Base-by-base conservation (phyloP, 2,797 vertebrate species). In the Urocyon cinereoargenteus region DNA sequence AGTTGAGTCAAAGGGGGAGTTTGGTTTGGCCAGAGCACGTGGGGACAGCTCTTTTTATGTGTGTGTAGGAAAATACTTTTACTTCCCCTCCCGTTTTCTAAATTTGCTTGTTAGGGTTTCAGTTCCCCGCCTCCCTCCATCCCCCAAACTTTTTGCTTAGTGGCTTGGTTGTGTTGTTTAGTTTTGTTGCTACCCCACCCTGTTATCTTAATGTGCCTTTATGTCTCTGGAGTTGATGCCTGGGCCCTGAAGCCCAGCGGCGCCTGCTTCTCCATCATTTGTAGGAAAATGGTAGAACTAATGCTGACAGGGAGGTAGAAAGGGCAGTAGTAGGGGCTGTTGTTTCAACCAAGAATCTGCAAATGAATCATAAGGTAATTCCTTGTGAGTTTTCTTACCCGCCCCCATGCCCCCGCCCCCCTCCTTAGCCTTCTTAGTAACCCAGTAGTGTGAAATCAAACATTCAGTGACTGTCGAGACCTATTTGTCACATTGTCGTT, bases 101-200 rank as follows among this genome's bases (percentile, higher is more conserved):
- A 96, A 96, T 97, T 97, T 98, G 87, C 82, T 81, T 94, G 16
- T 79, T 64, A 15, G 92, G 62, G 96, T 98, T 98, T 98, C 97
- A 7, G 34, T 98, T 98, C 98, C 97, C 66, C n/a, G n/a, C n/a
- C n/a, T n/a, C n/a, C n/a, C n/a, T n/a, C n/a, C n/a, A n/a, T n/a
- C n/a, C 70, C 51, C 51, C 11, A 10, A 90, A 45, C 51, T 64
- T 97, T 92, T 91, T 85, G 51, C 51, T 53, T 53, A 53, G 51
- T 53, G 51, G 6, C 95, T 11, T 36, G 28, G 34, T 22, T 78
- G 14, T 2, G 3, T 0, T 18, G 61, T 61, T 92, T 9, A 22
- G 4, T 59, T 94, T 93, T 87, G 61, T 49, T 68, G 85, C 77
- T 73, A 14, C 78, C 57, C 57, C 78, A 21, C 79, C 92, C 51